These are phyloP conservation scores for Scolopax bukidnonensis DNA, from an alignment of 2,797 vertebrate species.

Conservation along the genomic window DNA sequence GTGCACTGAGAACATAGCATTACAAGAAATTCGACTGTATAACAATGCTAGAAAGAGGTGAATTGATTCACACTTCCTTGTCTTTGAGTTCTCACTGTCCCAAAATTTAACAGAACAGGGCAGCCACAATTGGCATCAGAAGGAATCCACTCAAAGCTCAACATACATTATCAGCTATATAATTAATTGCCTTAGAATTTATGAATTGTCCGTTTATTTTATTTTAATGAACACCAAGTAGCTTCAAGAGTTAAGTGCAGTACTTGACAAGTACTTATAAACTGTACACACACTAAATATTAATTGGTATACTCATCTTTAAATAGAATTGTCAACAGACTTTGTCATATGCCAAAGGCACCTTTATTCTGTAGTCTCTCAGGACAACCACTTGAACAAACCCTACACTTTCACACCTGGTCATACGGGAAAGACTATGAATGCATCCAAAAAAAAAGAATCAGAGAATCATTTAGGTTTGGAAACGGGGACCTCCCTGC, in stretches of 20 bases:
- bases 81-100: not conserved
- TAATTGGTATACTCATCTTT: not conserved
- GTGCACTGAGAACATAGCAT: not conserved
- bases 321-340: not conserved
- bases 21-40: not conserved
- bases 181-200: not conserved
- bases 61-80: not conserved
- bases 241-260: not conserved
- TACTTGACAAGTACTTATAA: not conserved
- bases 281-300: not conserved
- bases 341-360: not conserved
- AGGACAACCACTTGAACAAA: not conserved
- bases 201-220: not conserved
- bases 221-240: not conserved
- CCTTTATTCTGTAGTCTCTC: not conserved
- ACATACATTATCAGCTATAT: not conserved
- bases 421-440: not conserved
- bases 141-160: not conserved
- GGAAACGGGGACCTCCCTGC: not conserved
- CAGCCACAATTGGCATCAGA: not conserved
- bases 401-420: accelerated
- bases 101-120: not conserved
- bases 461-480: not conserved
- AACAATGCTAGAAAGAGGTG: not conserved
- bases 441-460: not conserved